Base-by-base conservation (phyloP, 1,140 invertebrate genomes). In the Lucilia sericata region DNA sequence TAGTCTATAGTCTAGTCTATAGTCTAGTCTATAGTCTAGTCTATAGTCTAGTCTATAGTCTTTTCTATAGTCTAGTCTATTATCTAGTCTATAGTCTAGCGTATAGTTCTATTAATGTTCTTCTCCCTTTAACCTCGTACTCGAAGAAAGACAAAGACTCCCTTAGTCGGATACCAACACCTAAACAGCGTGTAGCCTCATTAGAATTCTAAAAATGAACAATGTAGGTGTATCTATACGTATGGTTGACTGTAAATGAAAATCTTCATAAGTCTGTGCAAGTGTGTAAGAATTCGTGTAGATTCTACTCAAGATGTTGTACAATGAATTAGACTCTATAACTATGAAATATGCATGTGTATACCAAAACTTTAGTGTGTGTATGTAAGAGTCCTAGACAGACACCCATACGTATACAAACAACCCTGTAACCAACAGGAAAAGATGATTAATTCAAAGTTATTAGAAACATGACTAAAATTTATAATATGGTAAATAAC, bases 401-500 rank as follows among this genome's bases (percentile, higher is more conserved):
- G 13, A 13, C 13, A 55, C 7, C 12, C 49, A 9, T 12, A 49
- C 9, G 0, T 12, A 55, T 12, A 5, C 12, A 55, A 8, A 21
- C 74, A 76, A n/a, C 34, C 74, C 36, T 76, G 74, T 76, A 76
- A 76, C 74, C 74, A 76, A 76, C 74, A 80, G 76, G 76, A 80
- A 86, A 89, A 80, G 88, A 89, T 89, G 88, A 89, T 89, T 89
- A 89, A 89, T 89, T 89, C 88, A 89, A 88, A 89, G 88, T 89
- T 89, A 89, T 89, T 89, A 89, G 88, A 89, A 88, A 88, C 88
- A 87, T 89, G 88, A 89, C 88, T 89, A 88, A 89, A 89, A 89
- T 89, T 89, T 89, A 88, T 89, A 89, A 89, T 89, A 49, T 13
- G 17, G 36, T 13, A n/a, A n/a, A n/a, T n/a, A 42, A 42, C 13